Evolutionary conservation across 2,113 vertebrate species (phyloP).

Genomic region (Mohoua ochrocephala): DNA sequence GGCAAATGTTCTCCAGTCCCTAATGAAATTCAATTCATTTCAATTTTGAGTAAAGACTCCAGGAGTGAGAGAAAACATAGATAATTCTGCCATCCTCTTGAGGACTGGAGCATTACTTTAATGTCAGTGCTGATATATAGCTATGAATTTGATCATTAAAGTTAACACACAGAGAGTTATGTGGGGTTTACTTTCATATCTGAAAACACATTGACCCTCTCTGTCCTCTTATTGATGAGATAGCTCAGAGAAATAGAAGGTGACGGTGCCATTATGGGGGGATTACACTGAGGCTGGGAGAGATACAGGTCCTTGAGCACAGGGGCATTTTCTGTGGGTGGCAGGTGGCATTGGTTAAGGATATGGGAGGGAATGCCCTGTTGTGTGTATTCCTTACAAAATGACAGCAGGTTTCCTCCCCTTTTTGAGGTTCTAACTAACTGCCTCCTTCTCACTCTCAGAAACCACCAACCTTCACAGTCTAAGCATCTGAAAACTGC

Average conservation of each 20-base stretch:
- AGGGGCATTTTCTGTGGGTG: neutral
- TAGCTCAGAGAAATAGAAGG: conserved; percentile 50
- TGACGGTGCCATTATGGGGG: conserved; percentile 6
- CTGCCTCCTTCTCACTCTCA: neutral
- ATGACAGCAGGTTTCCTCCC: neutral
- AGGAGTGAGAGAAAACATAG: neutral
- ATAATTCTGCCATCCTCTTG: conserved; percentile 13
- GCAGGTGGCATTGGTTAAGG: neutral
- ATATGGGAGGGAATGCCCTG: neutral
- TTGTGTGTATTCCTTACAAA: neutral
- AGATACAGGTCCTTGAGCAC: neutral
- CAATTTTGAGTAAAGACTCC: neutral
- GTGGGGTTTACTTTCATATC: conserved; percentile 44
- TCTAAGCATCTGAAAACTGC: neutral
- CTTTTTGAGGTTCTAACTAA: neutral
- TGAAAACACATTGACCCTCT: conserved; percentile 48
- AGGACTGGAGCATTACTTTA: conserved; percentile 28
- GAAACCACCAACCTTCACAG: neutral
- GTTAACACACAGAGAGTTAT: conserved; percentile 42
- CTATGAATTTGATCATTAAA: conserved; percentile 50
- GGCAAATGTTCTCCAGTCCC: neutral
- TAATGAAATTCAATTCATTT: conserved; percentile 27
- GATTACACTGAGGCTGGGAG: neutral
- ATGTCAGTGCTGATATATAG: conserved; percentile 51
- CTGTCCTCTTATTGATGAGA: conserved; percentile 46